A percentile compares a stretch with the other conserved stretches of the same genome.
phyloP scores from a whole-genome alignment of 2,797 vertebrate genomes.

The Lepilemur septentrionalis region DNA sequence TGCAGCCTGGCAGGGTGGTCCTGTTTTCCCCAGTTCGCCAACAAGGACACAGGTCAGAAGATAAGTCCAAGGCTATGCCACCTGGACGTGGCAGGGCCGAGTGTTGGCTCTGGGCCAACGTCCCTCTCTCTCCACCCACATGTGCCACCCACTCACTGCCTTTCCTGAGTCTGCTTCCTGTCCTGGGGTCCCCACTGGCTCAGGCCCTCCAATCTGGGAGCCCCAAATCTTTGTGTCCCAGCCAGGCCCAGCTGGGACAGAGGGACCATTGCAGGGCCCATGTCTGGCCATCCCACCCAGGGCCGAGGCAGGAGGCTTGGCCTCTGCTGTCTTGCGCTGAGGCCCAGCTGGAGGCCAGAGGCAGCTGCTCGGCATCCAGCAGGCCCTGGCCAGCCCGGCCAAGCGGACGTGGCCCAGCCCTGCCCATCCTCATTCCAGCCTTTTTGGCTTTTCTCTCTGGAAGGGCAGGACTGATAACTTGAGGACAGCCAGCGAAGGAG shows the following conservation, averaged over 20 bases:
- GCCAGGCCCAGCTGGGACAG: neutral
- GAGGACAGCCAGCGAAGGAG: neutral
- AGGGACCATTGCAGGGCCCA: neutral
- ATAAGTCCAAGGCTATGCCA: neutral
- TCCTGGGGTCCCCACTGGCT: neutral
- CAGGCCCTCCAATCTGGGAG: neutral
- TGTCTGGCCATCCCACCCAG: too few relatives aligned
- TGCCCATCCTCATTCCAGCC: too few relatives aligned
- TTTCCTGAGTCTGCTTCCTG: neutral
- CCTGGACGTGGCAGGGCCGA: neutral
- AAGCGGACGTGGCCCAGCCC: neutral
- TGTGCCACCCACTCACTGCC: neutral
- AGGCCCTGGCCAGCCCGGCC: neutral
- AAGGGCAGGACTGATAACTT: neutral
- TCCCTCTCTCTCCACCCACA: neutral
- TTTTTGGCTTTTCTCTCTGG: neutral
- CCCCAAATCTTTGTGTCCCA: neutral
- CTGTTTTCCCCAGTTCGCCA: neutral
- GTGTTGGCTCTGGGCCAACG: neutral
- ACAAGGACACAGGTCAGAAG: neutral
- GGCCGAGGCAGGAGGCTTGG: neutral
- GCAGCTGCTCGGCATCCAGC: neutral
- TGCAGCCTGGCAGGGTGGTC: rapidly evolving
- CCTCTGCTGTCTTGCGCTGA: neutral
- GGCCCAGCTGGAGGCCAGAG: neutral